Evolutionary conservation across 2,888 invertebrate species (phyloP).

Genomic region (Melinaea marsaeus): DNA sequence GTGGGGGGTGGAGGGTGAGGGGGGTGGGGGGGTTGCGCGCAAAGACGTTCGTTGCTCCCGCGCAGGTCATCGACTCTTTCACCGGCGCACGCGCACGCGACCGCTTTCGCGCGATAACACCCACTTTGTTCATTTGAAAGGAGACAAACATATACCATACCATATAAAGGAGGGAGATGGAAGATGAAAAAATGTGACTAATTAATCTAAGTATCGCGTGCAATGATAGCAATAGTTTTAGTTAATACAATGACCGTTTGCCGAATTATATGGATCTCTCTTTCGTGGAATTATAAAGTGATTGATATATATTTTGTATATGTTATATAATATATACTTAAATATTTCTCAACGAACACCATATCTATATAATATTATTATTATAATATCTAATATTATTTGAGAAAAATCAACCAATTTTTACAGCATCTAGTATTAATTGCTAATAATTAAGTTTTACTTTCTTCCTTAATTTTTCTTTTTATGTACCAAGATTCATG

Average conservation of each 20-base stretch:
- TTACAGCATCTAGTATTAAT: too few species aligned
- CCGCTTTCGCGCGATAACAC: slow-evolving; percentile 72
- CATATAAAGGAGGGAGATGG: slow-evolving; percentile 20
- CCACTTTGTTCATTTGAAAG: slow-evolving; percentile 48
- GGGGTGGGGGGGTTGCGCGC: slow-evolving; percentile 45
- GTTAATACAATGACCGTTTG: slow-evolving; percentile 24
- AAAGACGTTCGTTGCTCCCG: slow-evolving; percentile 78
- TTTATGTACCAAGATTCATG: too few species aligned
- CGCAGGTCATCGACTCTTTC: slow-evolving; percentile 74
- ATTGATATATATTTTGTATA: too few species aligned
- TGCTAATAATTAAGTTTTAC: too few species aligned
- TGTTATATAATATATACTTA: too few species aligned
- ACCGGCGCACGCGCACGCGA: slow-evolving; percentile 66
- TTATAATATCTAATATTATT: too few species aligned
- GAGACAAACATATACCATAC: slow-evolving; percentile 30
- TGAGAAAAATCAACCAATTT: too few species aligned
- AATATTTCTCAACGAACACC: too few species aligned
- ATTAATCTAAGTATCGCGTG: slow-evolving; percentile 39
- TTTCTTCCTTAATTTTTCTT: too few species aligned
- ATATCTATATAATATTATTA: too few species aligned
- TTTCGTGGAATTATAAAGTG: not conserved
- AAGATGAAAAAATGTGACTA: slow-evolving; percentile 38
- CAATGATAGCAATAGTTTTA: slow-evolving; percentile 27
- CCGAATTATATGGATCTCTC: slow-evolving; percentile 23
- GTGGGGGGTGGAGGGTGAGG: slow-evolving; percentile 29